These are phyloP conservation scores for Phoxinus dragarum DNA, from an alignment of 2,797 vertebrate genomes.

Conservation along the genomic window DNA sequence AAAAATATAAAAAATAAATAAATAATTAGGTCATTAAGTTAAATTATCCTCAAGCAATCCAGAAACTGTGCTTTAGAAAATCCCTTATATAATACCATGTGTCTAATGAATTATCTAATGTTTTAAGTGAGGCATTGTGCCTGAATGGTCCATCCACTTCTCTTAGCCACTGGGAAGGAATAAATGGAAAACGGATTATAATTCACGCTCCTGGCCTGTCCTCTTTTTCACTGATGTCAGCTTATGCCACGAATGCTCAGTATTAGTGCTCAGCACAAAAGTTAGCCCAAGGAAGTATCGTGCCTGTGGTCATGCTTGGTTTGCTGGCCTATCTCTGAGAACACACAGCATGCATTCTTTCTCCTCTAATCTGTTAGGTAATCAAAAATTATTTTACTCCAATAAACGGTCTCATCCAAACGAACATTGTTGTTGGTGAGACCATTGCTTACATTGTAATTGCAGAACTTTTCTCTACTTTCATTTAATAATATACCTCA, in stretches of 20 bases:
- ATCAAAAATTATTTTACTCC: constrained; percentile 4
- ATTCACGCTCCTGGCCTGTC: constrained; percentile 19
- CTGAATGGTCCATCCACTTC: constrained; percentile 24
- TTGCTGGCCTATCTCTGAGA: background rate
- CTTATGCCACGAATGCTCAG: constrained; percentile 17
- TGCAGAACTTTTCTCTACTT: background rate
- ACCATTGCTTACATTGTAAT: background rate
- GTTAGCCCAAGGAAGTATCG: background rate
- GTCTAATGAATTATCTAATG: constrained; percentile 27
- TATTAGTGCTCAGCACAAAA: background rate
- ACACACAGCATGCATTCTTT: constrained; percentile 12
- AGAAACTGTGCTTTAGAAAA: background rate
- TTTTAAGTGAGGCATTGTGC: constrained; percentile 3
- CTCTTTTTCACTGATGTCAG: constrained; percentile 30
- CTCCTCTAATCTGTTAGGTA: background rate
- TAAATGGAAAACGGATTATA: constrained; percentile 25
- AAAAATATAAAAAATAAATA: background rate
- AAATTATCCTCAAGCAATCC: background rate
- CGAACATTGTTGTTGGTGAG: background rate
- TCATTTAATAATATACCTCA: background rate
- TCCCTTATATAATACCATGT: constrained; percentile 1
- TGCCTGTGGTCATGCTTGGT: constrained; percentile 17
- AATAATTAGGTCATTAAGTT: background rate
- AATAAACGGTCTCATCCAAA: background rate
- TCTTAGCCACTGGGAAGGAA: constrained; percentile 29